Conservation (phyloP, 2,113 vertebrate species). For the Nibea coibor region DNA sequence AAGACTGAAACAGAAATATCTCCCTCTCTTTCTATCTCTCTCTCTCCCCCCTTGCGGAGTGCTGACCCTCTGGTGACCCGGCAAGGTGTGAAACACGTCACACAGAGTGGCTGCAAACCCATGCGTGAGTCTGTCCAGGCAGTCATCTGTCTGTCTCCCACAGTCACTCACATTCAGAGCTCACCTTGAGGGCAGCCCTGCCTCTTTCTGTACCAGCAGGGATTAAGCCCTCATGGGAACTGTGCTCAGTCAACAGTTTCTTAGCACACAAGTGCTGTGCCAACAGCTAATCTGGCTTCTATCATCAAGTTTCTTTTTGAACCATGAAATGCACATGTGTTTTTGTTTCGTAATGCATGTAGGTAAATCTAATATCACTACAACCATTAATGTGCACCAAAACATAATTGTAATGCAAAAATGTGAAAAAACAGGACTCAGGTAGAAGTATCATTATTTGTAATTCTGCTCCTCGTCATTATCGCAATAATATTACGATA, state of each 20-base stretch:
- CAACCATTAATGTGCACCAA: not conserved
- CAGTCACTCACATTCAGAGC: slow-evolving; percentile 14
- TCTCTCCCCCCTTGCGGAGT: slow-evolving; percentile 5
- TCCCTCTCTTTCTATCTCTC: not conserved
- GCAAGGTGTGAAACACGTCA: slow-evolving; percentile 46
- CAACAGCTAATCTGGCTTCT: slow-evolving; percentile 14
- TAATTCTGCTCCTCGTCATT: not conserved
- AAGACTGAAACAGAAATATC: not conserved
- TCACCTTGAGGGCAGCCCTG: slow-evolving; percentile 44
- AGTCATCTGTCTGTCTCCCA: slow-evolving; percentile 9
- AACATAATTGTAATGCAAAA: not conserved
- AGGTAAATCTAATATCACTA: not conserved
- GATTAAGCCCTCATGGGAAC: slow-evolving; percentile 44
- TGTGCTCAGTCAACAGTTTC: slow-evolving; percentile 49
- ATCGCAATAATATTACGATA: not conserved
- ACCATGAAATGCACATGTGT: not conserved
- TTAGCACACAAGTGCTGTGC: not conserved
- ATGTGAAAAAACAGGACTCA: not conserved
- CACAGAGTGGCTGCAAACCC: slow-evolving; percentile 29
- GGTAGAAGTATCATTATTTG: not conserved
- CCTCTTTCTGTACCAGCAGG: slow-evolving; percentile 39
- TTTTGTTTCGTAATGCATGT: slow-evolving; percentile 1
- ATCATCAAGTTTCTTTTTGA: slow-evolving; percentile 15
- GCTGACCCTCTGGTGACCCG: slow-evolving; percentile 62
- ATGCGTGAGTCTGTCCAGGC: slow-evolving; percentile 10